Percentiles rank a stretch among this genome's conserved stretches.
These are phyloP conservation scores for Aphis gossypii DNA, from an alignment of 1,140 invertebrate species.

Conservation along the genomic window DNA sequence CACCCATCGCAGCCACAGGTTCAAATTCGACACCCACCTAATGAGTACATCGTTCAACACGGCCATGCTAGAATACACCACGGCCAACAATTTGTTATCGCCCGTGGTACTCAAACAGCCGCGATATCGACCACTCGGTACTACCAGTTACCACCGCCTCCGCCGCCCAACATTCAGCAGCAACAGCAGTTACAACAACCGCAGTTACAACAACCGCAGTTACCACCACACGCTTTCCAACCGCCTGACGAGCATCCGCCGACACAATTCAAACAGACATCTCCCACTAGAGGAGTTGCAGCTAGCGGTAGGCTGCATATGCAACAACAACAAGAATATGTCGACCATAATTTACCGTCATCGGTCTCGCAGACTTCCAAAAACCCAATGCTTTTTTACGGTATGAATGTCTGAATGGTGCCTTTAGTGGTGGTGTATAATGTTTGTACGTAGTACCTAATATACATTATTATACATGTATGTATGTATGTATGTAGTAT, in stretches of 20 bases:
- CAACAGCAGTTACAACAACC: conserved; percentile 40
- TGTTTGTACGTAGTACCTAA: not conserved
- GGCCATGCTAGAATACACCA: conserved; percentile 57
- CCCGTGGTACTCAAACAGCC: conserved; percentile 59
- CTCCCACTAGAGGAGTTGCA: conserved; percentile 16
- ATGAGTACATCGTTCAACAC: conserved; percentile 51
- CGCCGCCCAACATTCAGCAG: not conserved
- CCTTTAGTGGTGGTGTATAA: not conserved
- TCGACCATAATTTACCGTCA: conserved; percentile 35
- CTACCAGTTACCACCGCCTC: conserved; percentile 59
- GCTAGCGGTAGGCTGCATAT: not conserved
- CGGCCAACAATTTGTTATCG: conserved; percentile 59
- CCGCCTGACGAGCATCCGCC: not conserved
- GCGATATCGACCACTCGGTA: conserved; percentile 60
- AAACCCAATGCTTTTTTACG: conserved; percentile 49
- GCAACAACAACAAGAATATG: conserved; percentile 29
- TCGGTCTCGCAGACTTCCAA: conserved; percentile 37
- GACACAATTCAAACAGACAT: conserved; percentile 29
- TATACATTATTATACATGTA: not conserved
- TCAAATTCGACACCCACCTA: conserved; percentile 51
- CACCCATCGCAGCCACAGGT: conserved; percentile 27
- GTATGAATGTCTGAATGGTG: conserved; percentile 38
- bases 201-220: not conserved
- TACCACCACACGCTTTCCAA: not conserved
- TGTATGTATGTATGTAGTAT: not conserved